Base-by-base conservation (phyloP, 2,888 invertebrate genomes). In the Hemaris fuciformis region DNA sequence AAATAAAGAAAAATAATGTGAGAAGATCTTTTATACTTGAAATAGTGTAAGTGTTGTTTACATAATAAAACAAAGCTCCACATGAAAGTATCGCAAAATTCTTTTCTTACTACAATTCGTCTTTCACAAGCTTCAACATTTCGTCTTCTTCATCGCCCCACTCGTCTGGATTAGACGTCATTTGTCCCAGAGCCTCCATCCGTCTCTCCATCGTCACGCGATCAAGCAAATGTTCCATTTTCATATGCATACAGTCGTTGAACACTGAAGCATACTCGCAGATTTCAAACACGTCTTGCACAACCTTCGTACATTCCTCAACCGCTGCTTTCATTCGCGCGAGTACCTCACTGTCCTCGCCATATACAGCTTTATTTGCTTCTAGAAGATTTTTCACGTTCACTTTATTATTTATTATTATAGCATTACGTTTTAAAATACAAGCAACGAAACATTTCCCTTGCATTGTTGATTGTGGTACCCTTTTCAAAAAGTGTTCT, bases 161-260 rank as follows among this genome's bases (percentile, higher is more conserved):
- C n/a, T 80, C 75, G n/a, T 91, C 89, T 0, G 84, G 80, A 27
- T 88, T 68, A 0, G 77, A 69, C 0, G 84, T 79, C 81, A 92
- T 87, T 66, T 91, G 85, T 0, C 89, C 89, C 25, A 92, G 65
- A 0, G 90, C 89, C 60, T 89, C 85, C 91, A 92, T 87, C 0
- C 91, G 72, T 2, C 90, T 75, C 53, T 91, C 89, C 88, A 91
- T 86, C 4, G 81, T 88, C 57, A 88, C 78, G 65, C 87, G 88
- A 57, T 91, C 91, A 48, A 92, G 62, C 2, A 91, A 81, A 73
- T 92, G 91, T 46, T 91, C 91, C 91, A 91, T 90, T 62, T 85
- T 89, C 72, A 90, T 87, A 73, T 91, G 91, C 91, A 92, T 92
- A 46, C 91, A 92, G 61, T 92, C 92, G 58, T 92, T 92, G 57